Percentiles rank a stretch among this genome's conserved stretches.
phyloP scores from a whole-genome alignment of 1,140 invertebrate species.

The Ceratina japonica region DNA sequence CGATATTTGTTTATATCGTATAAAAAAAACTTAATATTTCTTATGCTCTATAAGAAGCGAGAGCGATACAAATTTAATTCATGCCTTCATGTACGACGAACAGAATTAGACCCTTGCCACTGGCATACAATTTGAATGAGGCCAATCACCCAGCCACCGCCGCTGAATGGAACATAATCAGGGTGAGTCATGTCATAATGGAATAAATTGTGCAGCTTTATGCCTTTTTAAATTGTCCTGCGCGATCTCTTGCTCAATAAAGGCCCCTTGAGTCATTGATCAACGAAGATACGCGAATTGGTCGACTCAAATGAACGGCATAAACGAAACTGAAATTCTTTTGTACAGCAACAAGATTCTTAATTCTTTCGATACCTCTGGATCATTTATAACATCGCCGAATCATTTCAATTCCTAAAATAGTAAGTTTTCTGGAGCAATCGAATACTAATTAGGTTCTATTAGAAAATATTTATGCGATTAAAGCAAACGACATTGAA shows the following conservation, averaged over 20 bases:
- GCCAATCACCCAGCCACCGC: constrained; percentile 45
- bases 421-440: background rate
- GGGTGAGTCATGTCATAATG: constrained; percentile 44
- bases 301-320: background rate
- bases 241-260: constrained; percentile 20
- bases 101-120: constrained; percentile 38
- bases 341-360: background rate
- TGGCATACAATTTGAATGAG: constrained; percentile 44
- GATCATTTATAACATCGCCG: background rate
- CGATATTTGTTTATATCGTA: background rate
- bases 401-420: background rate
- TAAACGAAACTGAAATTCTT: background rate
- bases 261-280: constrained; percentile 10
- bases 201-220: constrained; percentile 44
- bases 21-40: background rate
- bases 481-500: background rate
- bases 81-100: constrained; percentile 11
- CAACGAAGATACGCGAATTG: background rate
- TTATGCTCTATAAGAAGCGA: background rate
- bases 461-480: background rate
- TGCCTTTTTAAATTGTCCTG: constrained; percentile 42
- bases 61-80: constrained; percentile 34
- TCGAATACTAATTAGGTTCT: background rate
- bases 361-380: background rate
- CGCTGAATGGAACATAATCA: constrained; percentile 46